phyloP scores from a whole-genome alignment of 1,140 invertebrate genomes.

The Zaprionus africanus region DNA sequence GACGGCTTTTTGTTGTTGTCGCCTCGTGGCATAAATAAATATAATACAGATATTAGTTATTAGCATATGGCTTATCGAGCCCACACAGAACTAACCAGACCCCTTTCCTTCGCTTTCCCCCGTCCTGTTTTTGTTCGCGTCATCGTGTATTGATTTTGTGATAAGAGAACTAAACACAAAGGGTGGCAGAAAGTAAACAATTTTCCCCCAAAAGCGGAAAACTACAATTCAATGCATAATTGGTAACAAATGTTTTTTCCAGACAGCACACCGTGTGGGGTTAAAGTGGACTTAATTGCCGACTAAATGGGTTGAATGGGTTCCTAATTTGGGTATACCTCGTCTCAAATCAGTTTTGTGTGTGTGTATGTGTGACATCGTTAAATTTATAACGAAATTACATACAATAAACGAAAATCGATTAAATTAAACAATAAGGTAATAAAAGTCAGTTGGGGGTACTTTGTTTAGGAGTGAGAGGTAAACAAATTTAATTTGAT shows the following conservation, averaged over 20 bases:
- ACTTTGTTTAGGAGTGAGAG: background rate
- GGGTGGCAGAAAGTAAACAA: slow-evolving; percentile 16
- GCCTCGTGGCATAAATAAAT: slow-evolving; percentile 77
- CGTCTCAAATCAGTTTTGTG: background rate
- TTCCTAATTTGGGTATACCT: background rate
- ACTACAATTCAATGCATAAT: slow-evolving; percentile 62
- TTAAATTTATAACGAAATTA: slow-evolving; percentile 2
- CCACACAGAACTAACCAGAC: slow-evolving; percentile 1
- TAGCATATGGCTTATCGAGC: slow-evolving; percentile 75
- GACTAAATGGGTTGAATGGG: slow-evolving; percentile 10
- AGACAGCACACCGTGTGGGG: slow-evolving; percentile 20
- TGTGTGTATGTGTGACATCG: no score
- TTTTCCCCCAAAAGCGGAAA: slow-evolving; percentile 22
- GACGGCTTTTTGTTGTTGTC: slow-evolving; percentile 45
- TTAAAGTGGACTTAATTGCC: slow-evolving; percentile 9
- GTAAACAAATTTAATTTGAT: background rate
- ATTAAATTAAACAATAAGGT: background rate
- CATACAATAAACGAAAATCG: background rate
- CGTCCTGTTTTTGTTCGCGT: slow-evolving; percentile 49
- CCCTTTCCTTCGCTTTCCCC: background rate
- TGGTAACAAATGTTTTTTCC: slow-evolving; percentile 69
- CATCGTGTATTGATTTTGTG: slow-evolving; percentile 77
- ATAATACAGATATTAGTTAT: slow-evolving; percentile 80
- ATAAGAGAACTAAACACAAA: slow-evolving; percentile 55
- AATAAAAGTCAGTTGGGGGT: background rate